Base-by-base conservation (phyloP, 2,888 invertebrate species). In the Epistrophe grossulariae region DNA sequence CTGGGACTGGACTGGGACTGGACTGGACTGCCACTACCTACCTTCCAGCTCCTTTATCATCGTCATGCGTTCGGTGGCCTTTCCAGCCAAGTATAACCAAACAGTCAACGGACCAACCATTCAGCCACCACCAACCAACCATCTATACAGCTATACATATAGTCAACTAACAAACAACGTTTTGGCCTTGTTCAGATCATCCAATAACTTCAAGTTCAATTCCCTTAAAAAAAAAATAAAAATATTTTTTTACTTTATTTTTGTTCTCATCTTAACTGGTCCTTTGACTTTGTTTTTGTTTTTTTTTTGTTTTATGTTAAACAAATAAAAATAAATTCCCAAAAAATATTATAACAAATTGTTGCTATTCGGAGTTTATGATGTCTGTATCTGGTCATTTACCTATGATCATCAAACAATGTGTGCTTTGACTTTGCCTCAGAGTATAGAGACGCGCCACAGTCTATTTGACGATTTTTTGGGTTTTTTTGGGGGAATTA, bases 151-250 rank as follows among this genome's bases (percentile, higher is more conserved):
- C 31, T 0, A 31, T 31, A 4, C 2, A 35, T 68, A 55, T 48
- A 55, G 52, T 48, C 74, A 55, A 35, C 82, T 83, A 72, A 76
- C 87, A 87, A 83, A 73, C 79, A 71, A 60, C 74, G 70, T 68
- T 85, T 70, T 85, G 82, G 85, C 87, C 87, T 87, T 87, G 87
- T 79, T 62, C 83, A 31, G 76, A 79, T 87, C 83, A 79, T 87
- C 83, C 87, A 74, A 87, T 87, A 87, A 83, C 83, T 79, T 83
- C 66, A 83, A 83, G 87, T 87, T 87, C 87, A 87, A 83, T 87
- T 87, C 87, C 87, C 87, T 87, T 80, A 62, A 38, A 59, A 11
- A 38, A n/a, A 60, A 38, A 40, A 38, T 38, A 62, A 4, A 40
- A 15, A 62, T 13, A 40, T 28, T 60, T 60, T n/a, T 72, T 38